A percentile compares a stretch with the other conserved stretches of the same genome.
These are phyloP conservation scores for Andrena chrysosceles DNA, from an alignment of 2,888 invertebrate species.

Conservation along the genomic window DNA sequence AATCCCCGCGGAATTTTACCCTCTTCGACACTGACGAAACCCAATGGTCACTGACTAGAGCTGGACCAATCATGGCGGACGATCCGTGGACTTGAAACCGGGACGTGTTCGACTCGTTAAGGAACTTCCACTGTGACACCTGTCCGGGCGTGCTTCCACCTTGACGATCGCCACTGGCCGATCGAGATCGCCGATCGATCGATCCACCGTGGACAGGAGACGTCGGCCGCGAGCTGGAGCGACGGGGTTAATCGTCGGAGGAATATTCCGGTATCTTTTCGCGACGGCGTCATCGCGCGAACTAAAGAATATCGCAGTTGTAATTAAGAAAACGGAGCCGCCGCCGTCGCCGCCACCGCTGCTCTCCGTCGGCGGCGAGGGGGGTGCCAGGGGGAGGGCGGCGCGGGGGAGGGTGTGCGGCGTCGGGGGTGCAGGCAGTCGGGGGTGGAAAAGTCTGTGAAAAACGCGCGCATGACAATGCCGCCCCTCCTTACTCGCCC, in stretches of 20 bases:
- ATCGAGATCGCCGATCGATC: constrained; percentile 52
- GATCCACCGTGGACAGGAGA: not conserved
- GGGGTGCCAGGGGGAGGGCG: constrained; percentile 61
- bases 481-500: constrained; percentile 67
- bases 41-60: not conserved
- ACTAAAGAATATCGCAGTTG: constrained; percentile 85
- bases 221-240: not conserved
- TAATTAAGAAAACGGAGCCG: constrained; percentile 84
- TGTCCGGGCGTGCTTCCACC: not conserved
- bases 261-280: constrained; percentile 81
- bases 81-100: not conserved
- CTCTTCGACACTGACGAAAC: constrained; percentile 42
- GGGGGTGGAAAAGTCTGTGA: constrained; percentile 83
- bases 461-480: constrained; percentile 86
- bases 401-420: constrained; percentile 62
- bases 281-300: constrained; percentile 84
- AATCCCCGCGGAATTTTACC: not conserved
- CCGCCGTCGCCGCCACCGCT: constrained; percentile 67
- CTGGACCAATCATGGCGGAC: constrained; percentile 5
- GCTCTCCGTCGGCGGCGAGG: constrained; percentile 62
- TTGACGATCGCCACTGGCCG: constrained; percentile 12
- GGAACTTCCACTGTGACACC: not conserved
- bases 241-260: constrained; percentile 63
- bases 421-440: constrained; percentile 79
- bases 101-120: not conserved